These are phyloP conservation scores for Camptogramma bilineatum DNA, from an alignment of 2,888 invertebrate genomes.

Conservation along the genomic window DNA sequence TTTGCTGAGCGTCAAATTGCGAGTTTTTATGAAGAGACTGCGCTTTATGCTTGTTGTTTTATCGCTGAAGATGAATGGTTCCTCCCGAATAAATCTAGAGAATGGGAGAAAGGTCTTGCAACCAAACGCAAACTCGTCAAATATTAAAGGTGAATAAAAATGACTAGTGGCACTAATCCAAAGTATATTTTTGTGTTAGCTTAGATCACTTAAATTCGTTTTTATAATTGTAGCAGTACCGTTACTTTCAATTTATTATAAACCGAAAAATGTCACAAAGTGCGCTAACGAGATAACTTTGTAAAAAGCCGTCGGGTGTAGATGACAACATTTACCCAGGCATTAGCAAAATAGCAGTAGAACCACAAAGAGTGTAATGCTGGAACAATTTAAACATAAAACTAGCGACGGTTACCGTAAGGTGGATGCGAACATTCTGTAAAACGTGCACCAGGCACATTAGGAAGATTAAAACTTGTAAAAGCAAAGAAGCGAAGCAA, in stretches of 20 bases:
- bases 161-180: neutral
- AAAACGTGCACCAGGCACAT: constrained; percentile 73
- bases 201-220: neutral
- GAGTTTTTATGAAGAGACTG: constrained; percentile 40
- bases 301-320: constrained; percentile 26
- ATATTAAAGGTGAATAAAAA: neutral
- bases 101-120: neutral
- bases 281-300: constrained; percentile 23
- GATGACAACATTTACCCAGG: constrained; percentile 32
- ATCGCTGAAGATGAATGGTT: constrained; percentile 37
- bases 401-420: constrained; percentile 57
- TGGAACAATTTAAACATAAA: constrained; percentile 44
- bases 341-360: constrained; percentile 34
- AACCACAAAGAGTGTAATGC: constrained; percentile 37
- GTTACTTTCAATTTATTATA: neutral
- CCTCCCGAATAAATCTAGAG: constrained; percentile 35
- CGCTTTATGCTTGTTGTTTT: constrained; percentile 41
- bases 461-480: constrained; percentile 82
- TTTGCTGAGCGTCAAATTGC: constrained; percentile 44
- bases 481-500: constrained; percentile 72
- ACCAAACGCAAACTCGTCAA: neutral
- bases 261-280: constrained; percentile 11
- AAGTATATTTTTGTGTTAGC: neutral
- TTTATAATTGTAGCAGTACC: neutral
- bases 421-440: constrained; percentile 65